A percentile compares a stretch with the other conserved stretches of the same genome.
These are phyloP conservation scores for Petrophora chlorosata DNA, from an alignment of 2,888 invertebrate species.

Conservation along the genomic window DNA sequence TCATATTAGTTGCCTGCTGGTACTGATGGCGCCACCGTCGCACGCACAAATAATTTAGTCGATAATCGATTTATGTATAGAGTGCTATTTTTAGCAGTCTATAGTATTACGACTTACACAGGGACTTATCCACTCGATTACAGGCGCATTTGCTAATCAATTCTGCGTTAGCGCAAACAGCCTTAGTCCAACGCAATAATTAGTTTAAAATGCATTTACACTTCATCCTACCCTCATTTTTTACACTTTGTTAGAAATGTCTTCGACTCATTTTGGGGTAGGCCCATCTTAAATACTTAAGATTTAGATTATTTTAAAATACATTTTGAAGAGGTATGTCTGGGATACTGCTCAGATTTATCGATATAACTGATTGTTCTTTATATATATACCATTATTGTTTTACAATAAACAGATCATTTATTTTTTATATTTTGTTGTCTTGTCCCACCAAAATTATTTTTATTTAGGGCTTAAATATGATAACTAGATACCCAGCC, in stretches of 20 bases:
- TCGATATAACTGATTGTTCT: too few species aligned
- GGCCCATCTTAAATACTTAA: constrained; percentile 2
- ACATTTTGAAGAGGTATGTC: too few species aligned
- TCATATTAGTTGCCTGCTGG: too few species aligned
- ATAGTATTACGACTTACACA: constrained; percentile 12
- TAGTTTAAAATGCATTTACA: constrained; percentile 22
- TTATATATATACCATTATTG: too few species aligned
- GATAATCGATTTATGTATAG: neutral
- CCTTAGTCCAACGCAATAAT: constrained; percentile 11
- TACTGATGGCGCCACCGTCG: neutral
- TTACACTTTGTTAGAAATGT: constrained; percentile 2
- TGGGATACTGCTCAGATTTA: too few species aligned
- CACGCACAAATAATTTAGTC: neutral
- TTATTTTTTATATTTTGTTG: too few species aligned
- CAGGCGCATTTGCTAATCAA: constrained; percentile 2
- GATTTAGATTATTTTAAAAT: too few species aligned
- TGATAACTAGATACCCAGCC: too few species aligned
- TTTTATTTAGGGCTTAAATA: too few species aligned
- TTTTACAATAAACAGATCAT: too few species aligned
- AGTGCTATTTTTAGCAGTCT: neutral
- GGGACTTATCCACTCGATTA: constrained; percentile 9
- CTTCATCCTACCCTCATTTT: constrained; percentile 23
- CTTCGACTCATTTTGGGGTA: constrained; percentile 4
- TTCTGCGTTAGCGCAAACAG: constrained; percentile 6
- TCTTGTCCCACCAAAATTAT: too few species aligned